Evolutionary conservation across 2,797 vertebrate genomes (phyloP).

Genomic region (Atherinosoma microstoma): DNA sequence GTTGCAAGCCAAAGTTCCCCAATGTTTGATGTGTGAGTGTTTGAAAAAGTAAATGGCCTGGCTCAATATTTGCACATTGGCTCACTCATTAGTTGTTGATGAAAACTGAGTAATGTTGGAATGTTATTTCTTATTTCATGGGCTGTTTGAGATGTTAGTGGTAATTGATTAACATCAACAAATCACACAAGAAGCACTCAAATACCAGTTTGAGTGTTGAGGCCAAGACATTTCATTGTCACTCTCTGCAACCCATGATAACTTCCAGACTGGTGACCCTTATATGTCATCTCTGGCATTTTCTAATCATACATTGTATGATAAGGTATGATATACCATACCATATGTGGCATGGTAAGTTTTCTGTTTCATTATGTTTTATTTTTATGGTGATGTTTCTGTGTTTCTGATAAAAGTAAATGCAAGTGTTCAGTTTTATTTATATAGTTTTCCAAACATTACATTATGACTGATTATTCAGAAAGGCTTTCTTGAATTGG

Average conservation of each 20-base stretch:
- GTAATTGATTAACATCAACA: neutral
- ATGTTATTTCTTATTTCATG: neutral
- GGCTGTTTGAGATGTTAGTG: neutral
- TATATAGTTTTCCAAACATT: constrained; percentile 3
- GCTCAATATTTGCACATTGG: neutral
- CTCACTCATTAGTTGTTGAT: neutral
- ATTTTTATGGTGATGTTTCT: constrained; percentile 18
- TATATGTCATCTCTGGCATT: constrained; percentile 63
- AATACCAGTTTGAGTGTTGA: neutral
- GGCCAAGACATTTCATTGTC: constrained; percentile 2
- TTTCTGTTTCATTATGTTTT: neutral
- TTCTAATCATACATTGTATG: constrained; percentile 51
- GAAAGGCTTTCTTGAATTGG: too few relatives aligned
- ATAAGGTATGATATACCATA: too few relatives aligned
- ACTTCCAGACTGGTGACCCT: constrained; percentile 40
- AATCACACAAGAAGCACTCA: neutral
- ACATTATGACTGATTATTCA: constrained; percentile 21
- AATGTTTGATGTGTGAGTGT: neutral
- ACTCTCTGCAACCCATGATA: constrained; percentile 46
- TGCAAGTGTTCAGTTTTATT: constrained; percentile 5
- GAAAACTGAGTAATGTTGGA: neutral
- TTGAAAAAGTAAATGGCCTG: neutral
- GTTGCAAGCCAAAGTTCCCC: neutral
- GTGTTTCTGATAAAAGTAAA: constrained; percentile 24
- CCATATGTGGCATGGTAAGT: too few relatives aligned